Evolutionary conservation across 2,113 vertebrate genomes (phyloP).

Genomic region (Esox niger): DNA sequence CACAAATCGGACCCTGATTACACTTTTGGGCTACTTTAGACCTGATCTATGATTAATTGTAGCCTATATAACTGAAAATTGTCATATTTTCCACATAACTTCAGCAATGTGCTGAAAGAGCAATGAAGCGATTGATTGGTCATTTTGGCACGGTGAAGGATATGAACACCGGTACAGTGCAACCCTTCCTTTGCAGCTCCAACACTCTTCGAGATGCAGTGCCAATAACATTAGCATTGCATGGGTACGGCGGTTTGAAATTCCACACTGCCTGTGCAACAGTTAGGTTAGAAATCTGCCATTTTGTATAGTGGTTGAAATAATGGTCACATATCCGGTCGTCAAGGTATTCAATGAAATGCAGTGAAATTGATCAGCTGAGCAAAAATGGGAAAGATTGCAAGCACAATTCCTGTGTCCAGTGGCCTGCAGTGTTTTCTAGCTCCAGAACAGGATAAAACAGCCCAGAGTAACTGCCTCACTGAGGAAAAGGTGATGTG

Average conservation of each 20-base stretch:
- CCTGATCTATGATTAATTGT: too few species aligned
- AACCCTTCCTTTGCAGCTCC: slow-evolving; percentile 5
- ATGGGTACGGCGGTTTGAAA: neutral
- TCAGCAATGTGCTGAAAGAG: too few species aligned
- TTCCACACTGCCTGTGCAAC: slow-evolving; percentile 5
- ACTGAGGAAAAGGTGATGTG: too few species aligned
- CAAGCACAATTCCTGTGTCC: slow-evolving; percentile 6
- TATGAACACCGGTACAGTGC: neutral
- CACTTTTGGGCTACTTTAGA: too few species aligned
- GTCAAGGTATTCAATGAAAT: too few species aligned
- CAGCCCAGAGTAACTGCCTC: too few species aligned
- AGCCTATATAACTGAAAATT: too few species aligned
- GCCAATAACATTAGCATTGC: slow-evolving; percentile 1
- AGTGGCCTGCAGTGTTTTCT: slow-evolving; percentile 5
- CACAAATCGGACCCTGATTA: too few species aligned
- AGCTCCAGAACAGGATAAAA: slow-evolving; percentile 8
- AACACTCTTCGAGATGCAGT: slow-evolving; percentile 1
- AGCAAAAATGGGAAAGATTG: slow-evolving; percentile 10
- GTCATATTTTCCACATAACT: too few species aligned
- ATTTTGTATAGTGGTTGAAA: too few species aligned
- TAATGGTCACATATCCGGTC: too few species aligned
- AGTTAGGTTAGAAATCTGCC: too few species aligned
- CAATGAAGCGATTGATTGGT: slow-evolving; percentile 5
- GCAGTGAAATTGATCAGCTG: neutral
- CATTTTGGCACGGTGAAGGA: slow-evolving; percentile 6